phyloP scores from a whole-genome alignment of 2,888 invertebrate species.

The Hypena proboscidalis region DNA sequence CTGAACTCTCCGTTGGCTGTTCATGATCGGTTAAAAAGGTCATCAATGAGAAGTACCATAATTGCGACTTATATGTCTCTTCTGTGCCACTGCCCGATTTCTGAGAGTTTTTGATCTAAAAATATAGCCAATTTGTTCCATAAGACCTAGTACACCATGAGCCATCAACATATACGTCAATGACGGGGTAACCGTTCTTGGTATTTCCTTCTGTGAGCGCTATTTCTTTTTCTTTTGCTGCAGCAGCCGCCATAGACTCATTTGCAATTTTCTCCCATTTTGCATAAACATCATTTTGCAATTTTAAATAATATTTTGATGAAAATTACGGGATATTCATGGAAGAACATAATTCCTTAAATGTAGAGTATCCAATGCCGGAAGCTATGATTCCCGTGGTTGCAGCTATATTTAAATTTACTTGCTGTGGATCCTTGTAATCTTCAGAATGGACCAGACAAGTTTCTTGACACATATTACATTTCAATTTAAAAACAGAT shows the following conservation, averaged over 20 bases:
- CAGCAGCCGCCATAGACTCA: too few relatives aligned
- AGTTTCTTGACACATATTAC: conserved; percentile 12
- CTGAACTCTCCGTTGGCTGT: too few relatives aligned
- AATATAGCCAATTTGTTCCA: too few relatives aligned
- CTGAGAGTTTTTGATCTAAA: too few relatives aligned
- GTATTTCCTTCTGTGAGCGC: conserved; percentile 25
- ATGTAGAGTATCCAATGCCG: conserved; percentile 21
- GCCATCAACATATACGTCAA: background rate
- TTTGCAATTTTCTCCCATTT: conserved; percentile 13
- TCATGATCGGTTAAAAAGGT: too few relatives aligned
- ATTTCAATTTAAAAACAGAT: conserved; percentile 19
- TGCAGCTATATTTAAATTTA: conserved; percentile 15
- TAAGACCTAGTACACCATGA: too few relatives aligned
- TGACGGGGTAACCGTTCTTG: conserved; percentile 19
- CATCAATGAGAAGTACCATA: too few relatives aligned
- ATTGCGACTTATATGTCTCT: too few relatives aligned
- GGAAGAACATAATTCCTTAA: conserved; percentile 15
- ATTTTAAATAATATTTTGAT: conserved; percentile 12
- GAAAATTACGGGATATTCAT: conserved; percentile 12
- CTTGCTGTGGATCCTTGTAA: conserved; percentile 3
- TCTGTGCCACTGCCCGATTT: too few relatives aligned
- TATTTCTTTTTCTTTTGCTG: conserved; percentile 22
- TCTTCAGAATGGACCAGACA: conserved; percentile 8
- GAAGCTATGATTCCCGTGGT: conserved; percentile 18
- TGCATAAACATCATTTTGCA: conserved; percentile 10